Percentiles rank a stretch among this genome's conserved stretches.
phyloP scores from a whole-genome alignment of 1,140 invertebrate species.

The Drosophila grimshawi region DNA sequence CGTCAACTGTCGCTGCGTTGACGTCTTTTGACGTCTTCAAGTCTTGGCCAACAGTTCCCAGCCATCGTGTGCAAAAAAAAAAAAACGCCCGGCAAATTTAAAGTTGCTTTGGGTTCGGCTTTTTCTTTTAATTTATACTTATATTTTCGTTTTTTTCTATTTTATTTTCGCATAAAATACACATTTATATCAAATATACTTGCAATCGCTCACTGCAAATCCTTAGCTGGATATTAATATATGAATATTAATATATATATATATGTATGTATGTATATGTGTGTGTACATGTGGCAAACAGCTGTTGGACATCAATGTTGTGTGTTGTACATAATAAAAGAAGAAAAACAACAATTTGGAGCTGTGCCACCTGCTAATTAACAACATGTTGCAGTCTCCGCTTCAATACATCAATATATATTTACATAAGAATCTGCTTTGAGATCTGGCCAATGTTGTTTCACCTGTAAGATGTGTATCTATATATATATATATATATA shows the following conservation, averaged over 20 bases:
- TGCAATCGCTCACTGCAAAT: too few species aligned
- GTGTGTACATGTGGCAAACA: constrained; percentile 27
- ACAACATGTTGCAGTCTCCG: constrained; percentile 34
- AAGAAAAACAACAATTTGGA: neutral
- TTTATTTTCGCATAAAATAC: too few species aligned
- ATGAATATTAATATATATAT: neutral
- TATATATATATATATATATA: too few species aligned
- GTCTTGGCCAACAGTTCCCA: neutral
- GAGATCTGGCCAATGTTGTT: constrained; percentile 16
- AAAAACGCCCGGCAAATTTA: too few species aligned
- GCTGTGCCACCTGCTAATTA: constrained; percentile 7
- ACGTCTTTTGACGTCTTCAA: constrained; percentile 1
- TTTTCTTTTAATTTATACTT: too few species aligned
- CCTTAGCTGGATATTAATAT: too few species aligned
- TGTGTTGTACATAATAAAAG: neutral
- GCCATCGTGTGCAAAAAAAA: too few species aligned
- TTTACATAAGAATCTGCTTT: neutral
- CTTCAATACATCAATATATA: too few species aligned
- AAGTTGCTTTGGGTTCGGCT: too few species aligned
- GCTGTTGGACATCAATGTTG: constrained; percentile 32
- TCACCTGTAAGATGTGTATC: constrained; percentile 6
- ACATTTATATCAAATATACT: too few species aligned
- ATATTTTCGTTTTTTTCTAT: too few species aligned
- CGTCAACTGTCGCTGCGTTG: constrained; percentile 39
- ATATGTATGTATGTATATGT: neutral